phyloP scores from a whole-genome alignment of 2,797 vertebrate genomes.

The Ceryle rudis region DNA sequence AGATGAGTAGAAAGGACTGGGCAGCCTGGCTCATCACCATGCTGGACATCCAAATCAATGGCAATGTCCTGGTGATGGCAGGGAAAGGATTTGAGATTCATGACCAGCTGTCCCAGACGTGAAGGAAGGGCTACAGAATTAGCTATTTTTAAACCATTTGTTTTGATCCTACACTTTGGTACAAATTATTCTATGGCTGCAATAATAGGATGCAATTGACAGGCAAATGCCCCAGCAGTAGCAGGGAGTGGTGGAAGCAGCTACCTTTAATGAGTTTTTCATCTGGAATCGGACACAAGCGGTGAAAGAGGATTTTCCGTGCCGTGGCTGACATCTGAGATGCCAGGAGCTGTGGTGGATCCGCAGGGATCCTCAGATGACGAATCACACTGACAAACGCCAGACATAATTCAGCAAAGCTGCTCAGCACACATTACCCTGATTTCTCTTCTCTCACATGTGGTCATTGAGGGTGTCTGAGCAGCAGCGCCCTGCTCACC shows the following conservation, averaged over 20 bases:
- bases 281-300: not conserved
- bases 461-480: not conserved
- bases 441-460: not conserved
- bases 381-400: not conserved
- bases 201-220: not conserved
- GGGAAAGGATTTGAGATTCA: not conserved
- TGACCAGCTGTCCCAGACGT: accelerated
- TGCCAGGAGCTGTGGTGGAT: not conserved
- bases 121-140: not conserved
- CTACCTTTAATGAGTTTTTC: constrained; percentile 46
- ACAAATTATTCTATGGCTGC: not conserved
- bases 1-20: not conserved
- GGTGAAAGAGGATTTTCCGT: not conserved
- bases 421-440: not conserved
- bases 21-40: not conserved
- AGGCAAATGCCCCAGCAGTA: not conserved
- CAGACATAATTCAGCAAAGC: not conserved
- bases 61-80: accelerated
- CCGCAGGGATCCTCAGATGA: not conserved
- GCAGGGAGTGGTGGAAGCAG: not conserved
- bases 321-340: not conserved
- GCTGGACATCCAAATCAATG: not conserved
- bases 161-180: not conserved
- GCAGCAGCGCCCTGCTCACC: not conserved
- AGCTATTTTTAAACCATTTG: not conserved